Evolutionary conservation across 1,140 invertebrate species (phyloP), one percentile per base, ranked within the genome.

Genomic region (Drosophila sucinea): DNA sequence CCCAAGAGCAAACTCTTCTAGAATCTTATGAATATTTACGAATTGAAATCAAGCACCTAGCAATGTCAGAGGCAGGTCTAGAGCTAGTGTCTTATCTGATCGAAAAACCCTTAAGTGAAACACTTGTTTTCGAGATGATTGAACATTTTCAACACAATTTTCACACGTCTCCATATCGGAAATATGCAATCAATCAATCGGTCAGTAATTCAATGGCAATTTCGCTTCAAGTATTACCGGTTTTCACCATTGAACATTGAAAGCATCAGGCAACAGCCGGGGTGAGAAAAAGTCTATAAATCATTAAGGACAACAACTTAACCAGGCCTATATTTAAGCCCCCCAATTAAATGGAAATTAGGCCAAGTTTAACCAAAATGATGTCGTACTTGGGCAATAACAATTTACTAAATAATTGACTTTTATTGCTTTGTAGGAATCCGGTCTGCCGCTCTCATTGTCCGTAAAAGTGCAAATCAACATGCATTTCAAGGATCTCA

Each of bases 381-480:
- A 57, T 70, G 57, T 73, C 70, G 78, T 58, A 64, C 65, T 74
- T 80, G 67, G 30, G 41, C 44, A 35, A n/a, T 8, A 54, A 56
- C 54, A 64, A 72, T 51, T 64, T 70, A 79, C 73, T 70, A 35
- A 66, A 35, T 69, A 41, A 65, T 60, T 70, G 10, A 41, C 27
- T 25, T 66, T 29, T 29, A 3, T 4, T 2, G 32, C 93, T 64
- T 57, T 72, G 2, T 92, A 96, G 91, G 92, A 94, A 79, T 95
- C 96, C n/a, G 96, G 96, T 23, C 91, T 96, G 30, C 96, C 96
- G 0, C 89, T 96, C 1, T 94, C 96, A 51, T 87, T 97, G 1
- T 95, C 95, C 35, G 95, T 95, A 5, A 95, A 96, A 69, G 95
- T 96, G 71, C 96, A 97, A 93, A 97, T 97, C 77, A 97, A 97